Conservation (phyloP, 2,113 vertebrate species). For the Sinocyclocheilus anshuiensis region DNA sequence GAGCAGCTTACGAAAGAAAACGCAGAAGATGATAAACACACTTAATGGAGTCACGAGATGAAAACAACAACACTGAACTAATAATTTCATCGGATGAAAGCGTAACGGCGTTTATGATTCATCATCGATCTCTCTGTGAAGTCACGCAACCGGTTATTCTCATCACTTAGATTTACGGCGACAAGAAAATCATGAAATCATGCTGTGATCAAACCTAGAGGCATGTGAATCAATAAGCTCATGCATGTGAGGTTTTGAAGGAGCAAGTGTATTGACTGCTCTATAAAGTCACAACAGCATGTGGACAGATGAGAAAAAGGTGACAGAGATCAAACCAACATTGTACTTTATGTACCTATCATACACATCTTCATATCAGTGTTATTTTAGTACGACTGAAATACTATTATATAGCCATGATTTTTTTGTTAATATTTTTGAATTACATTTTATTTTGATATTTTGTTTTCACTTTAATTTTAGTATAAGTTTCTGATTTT, state of each 20-base stretch:
- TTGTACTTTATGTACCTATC: not conserved
- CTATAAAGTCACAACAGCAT: slow-evolving; percentile 27
- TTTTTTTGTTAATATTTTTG: not conserved
- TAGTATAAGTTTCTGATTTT: no score
- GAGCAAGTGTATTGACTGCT: slow-evolving; percentile 47
- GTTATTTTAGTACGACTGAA: not conserved
- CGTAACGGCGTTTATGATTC: not conserved
- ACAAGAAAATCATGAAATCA: not conserved
- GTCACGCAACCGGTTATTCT: no score
- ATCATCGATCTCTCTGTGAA: slow-evolving; percentile 33
- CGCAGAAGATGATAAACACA: not conserved
- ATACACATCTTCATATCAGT: not conserved
- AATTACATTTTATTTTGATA: no score
- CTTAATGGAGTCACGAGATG: not conserved
- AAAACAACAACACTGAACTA: not conserved
- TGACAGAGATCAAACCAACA: not conserved
- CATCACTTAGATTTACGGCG: slow-evolving; percentile 38
- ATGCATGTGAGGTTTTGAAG: slow-evolving; percentile 49
- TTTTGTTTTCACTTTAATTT: no score
- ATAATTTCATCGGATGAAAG: not conserved
- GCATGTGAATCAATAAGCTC: slow-evolving; percentile 43
- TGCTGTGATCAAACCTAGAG: slow-evolving; percentile 64
- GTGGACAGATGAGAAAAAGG: no score
- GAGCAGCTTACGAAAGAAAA: not conserved
- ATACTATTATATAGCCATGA: not conserved